Evolutionary conservation across 2,888 invertebrate species (phyloP).

Genomic region (Nemotelus pantherinus): DNA sequence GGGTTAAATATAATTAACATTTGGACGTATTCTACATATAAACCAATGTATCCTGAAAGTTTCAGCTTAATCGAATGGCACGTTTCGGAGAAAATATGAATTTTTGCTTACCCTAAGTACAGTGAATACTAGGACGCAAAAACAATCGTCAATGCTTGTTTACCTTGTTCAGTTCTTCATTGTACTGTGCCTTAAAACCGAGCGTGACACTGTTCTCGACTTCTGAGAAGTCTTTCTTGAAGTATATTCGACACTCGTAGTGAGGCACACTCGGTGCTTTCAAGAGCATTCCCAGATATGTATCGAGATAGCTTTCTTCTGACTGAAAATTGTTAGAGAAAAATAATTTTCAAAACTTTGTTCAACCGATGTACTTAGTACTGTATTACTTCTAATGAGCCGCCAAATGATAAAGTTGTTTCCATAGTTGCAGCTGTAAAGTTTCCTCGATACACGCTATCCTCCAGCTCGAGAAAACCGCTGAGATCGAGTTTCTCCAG

Average conservation of each 20-base stretch:
- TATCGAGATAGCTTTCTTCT: conserved; percentile 73
- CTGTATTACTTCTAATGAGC: conserved; percentile 67
- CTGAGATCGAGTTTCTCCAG: conserved; percentile 66
- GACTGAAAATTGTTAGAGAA: conserved; percentile 54
- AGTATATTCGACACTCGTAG: conserved; percentile 72
- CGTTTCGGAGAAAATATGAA: no score
- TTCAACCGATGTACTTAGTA: background rate
- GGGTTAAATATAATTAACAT: no score
- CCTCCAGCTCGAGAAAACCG: conserved; percentile 65
- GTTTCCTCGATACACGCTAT: conserved; percentile 67
- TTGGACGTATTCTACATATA: no score
- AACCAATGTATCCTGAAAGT: no score
- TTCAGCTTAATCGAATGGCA: no score
- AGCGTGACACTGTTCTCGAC: conserved; percentile 73
- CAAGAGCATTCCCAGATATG: conserved; percentile 70
- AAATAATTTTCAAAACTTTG: conserved; percentile 1
- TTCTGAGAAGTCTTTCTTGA: conserved; percentile 76
- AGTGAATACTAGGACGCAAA: no score
- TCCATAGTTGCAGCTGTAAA: conserved; percentile 66
- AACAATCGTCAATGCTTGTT: conserved; percentile 51
- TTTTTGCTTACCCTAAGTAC: no score
- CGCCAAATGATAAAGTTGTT: conserved; percentile 66
- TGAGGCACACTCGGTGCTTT: conserved; percentile 72
- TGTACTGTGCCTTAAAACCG: conserved; percentile 70
- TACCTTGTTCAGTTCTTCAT: conserved; percentile 68